Conservation (phyloP, 2,113 vertebrate species). For the Zonotrichia leucophrys region DNA sequence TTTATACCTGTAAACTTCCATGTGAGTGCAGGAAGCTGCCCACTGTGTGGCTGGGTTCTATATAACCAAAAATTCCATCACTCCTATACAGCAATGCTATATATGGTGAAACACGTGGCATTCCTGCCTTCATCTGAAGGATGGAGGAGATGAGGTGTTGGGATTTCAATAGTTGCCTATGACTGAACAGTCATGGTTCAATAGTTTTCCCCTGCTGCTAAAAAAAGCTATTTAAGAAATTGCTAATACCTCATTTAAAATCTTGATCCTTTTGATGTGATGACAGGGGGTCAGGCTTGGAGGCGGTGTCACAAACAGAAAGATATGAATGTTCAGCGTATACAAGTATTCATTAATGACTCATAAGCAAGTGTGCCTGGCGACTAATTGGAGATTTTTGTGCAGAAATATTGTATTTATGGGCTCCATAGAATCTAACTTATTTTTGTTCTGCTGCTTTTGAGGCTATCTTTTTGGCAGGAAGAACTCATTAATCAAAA, state of each 20-base stretch:
- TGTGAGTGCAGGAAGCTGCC: not conserved
- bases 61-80: not conserved
- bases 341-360: constrained; percentile 62
- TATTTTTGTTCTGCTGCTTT: constrained; percentile 14
- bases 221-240: constrained; percentile 49
- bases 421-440: not conserved
- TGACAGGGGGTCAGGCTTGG: constrained; percentile 50
- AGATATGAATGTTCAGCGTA: constrained; percentile 54
- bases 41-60: rapidly evolving
- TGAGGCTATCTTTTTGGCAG: constrained; percentile 28
- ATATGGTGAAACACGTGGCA: not conserved
- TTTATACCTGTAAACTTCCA: not conserved
- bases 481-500: constrained; percentile 45
- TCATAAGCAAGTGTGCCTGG: constrained; percentile 24
- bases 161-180: not conserved
- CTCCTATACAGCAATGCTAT: not conserved
- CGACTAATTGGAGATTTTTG: constrained; percentile 55
- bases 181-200: constrained; percentile 28
- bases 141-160: not conserved
- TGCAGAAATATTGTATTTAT: constrained; percentile 36
- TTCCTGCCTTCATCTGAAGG: not conserved
- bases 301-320: constrained; percentile 51
- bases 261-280: constrained; percentile 56
- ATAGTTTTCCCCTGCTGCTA: not conserved
- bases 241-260: constrained; percentile 41